Percentiles rank a stretch among this genome's conserved stretches.
Conservation (phyloP, 2,888 invertebrate species). For the Thereva unica region DNA sequence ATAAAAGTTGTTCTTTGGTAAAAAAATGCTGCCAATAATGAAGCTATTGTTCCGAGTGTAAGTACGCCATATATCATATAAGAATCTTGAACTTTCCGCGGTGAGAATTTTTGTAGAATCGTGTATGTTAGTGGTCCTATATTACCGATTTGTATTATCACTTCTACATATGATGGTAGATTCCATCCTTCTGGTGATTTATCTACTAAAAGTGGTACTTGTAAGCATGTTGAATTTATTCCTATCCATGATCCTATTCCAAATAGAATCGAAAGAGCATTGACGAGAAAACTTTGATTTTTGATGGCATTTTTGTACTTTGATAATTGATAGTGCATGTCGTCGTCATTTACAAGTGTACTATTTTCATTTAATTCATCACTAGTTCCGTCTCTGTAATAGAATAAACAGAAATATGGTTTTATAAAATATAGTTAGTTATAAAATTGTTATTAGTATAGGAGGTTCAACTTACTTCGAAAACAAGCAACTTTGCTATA, state of each 20-base stretch:
- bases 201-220: conserved; percentile 82
- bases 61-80: conserved; percentile 64
- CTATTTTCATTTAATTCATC: conserved; percentile 43
- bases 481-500: too few relatives aligned
- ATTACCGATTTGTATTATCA: conserved; percentile 83
- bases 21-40: conserved; percentile 65
- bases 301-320: conserved; percentile 45
- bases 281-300: conserved; percentile 60
- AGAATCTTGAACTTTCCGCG: conserved; percentile 60
- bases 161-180: conserved; percentile 79
- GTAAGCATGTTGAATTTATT: conserved; percentile 85
- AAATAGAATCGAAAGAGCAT: conserved; percentile 75
- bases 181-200: conserved; percentile 85
- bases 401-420: too few relatives aligned
- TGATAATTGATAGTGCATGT: conserved; percentile 47
- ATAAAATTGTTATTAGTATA: too few relatives aligned
- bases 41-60: conserved; percentile 61
- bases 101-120: conserved; percentile 58
- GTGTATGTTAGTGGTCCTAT: conserved; percentile 77
- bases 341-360: conserved; percentile 41
- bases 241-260: conserved; percentile 86
- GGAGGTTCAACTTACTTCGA: too few relatives aligned
- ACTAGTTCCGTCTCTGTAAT: too few relatives aligned
- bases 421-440: too few relatives aligned
- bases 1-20: conserved; percentile 64